phyloP scores from a whole-genome alignment of 2,797 vertebrate species.

The Manis crassicaudata region DNA sequence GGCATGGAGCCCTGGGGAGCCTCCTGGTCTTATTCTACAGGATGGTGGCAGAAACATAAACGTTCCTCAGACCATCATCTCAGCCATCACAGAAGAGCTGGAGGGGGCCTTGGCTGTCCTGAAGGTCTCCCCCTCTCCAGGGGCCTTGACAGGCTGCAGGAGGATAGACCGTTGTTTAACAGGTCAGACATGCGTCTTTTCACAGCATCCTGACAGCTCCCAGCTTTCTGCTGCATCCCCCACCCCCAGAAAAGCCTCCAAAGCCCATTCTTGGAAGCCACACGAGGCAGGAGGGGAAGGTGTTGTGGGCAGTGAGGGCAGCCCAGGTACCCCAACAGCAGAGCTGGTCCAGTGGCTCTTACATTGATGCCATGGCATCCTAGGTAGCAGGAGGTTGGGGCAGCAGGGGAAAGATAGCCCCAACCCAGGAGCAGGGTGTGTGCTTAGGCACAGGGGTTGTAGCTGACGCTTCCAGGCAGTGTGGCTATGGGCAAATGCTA shows the following conservation, averaged over 20 bases:
- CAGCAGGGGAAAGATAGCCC: neutral
- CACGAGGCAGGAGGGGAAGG: neutral
- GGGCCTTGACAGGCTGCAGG: neutral
- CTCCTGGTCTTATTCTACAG: neutral
- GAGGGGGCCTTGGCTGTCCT: neutral
- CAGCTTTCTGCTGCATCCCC: neutral
- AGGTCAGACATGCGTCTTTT: neutral
- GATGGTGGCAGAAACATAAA: neutral
- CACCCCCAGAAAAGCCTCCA: neutral
- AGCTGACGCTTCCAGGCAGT: neutral
- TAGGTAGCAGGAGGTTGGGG: neutral
- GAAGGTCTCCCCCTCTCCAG: neutral
- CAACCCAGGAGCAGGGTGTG: rapidly evolving
- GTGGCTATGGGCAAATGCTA: neutral
- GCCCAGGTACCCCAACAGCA: neutral
- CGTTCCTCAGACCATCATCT: too few species aligned
- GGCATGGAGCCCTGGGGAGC: neutral
- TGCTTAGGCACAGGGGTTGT: neutral
- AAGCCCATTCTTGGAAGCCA: neutral
- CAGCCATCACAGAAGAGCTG: neutral
- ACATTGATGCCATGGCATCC: neutral
- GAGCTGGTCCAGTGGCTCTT: too few species aligned
- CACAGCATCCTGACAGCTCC: neutral
- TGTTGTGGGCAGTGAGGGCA: neutral
- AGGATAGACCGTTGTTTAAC: neutral